phyloP scores from a whole-genome alignment of 2,888 invertebrate species.

The Drosophila eohydei region DNA sequence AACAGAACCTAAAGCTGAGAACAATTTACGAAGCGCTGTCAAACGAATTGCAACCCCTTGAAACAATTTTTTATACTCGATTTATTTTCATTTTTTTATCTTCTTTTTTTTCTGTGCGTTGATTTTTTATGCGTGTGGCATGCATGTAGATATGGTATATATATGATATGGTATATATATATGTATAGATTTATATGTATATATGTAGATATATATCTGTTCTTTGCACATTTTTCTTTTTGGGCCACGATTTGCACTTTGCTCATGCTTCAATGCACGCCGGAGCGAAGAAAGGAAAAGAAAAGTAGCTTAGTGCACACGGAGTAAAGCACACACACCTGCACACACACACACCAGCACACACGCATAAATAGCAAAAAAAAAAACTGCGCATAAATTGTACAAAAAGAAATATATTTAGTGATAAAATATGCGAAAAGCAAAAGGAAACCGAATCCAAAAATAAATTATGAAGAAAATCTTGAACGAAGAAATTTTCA shows the following conservation, averaged over 20 bases:
- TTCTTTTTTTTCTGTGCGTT: conserved; percentile 8
- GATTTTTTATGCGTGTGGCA: conserved; percentile 19
- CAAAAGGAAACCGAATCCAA: background rate
- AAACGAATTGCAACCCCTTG: conserved; percentile 73
- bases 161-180: background rate
- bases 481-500: background rate
- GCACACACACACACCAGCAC: conserved; percentile 4
- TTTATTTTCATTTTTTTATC: conserved; percentile 63
- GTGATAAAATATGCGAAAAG: conserved; percentile 3
- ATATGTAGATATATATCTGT: background rate
- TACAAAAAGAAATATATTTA: conserved; percentile 1
- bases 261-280: conserved; percentile 63
- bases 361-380: background rate
- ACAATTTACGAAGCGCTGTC: conserved; percentile 58
- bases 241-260: conserved; percentile 51
- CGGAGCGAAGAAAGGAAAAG: conserved; percentile 11
- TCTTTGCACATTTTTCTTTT: conserved; percentile 53
- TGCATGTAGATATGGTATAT: conserved; percentile 12
- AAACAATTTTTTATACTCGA: conserved; percentile 75
- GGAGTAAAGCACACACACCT: background rate
- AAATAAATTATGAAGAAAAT: background rate
- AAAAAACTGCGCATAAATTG: background rate
- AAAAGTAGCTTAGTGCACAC: conserved; percentile 12
- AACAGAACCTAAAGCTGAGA: conserved; percentile 22
- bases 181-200: background rate